Base-by-base conservation (phyloP, 2,113 vertebrate genomes). In the Psettodes erumei region DNA sequence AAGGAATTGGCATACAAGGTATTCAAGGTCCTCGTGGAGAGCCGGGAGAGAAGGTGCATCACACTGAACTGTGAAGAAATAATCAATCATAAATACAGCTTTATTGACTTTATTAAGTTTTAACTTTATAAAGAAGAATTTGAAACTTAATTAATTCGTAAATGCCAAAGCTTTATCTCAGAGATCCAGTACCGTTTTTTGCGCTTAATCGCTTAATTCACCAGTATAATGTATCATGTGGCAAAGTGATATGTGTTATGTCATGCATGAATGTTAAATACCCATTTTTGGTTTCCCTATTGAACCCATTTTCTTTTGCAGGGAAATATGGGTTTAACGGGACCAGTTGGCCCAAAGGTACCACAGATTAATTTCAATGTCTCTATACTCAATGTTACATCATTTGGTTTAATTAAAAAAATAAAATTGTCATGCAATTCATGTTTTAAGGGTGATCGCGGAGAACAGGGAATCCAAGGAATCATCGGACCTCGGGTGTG, bases 291-390 rank as follows among this genome's bases (percentile, higher is more conserved):
- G n/a, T 43, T 51, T 75, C 32, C 71, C 4, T 47, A 5, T 62
- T 76, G 70, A 4, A 65, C 50, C 23, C 5, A 4, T 53, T 43
- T 88, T 69, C 40, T 77, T 80, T 89, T 89, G 19, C 86, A 97
- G 96, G 96, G 96, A 21, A 54, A 73, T 32, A 66, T 86, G 47
- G 96, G 96, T 45, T 64, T 90, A 42, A 79, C 86, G 3, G 96
- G 96, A 89, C 77, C 86, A 19, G 70, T 85, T 10, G 95, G 96
- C 50, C 82, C 80, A 81, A 96, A 96, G 96, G 96, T 95, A 85
- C 18, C 6, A 28, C 10, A 48, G 48, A 12, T 15, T 2, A 16
- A 35, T 47, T 53, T 37, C 0, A 51, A 25, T 42, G 18, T 68
- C 48, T 47, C 2, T 6, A 45, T 18, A 45, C 5, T 19, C 19